phyloP scores from a whole-genome alignment of 2,797 vertebrate genomes.

The Hafferia zeledoni region DNA sequence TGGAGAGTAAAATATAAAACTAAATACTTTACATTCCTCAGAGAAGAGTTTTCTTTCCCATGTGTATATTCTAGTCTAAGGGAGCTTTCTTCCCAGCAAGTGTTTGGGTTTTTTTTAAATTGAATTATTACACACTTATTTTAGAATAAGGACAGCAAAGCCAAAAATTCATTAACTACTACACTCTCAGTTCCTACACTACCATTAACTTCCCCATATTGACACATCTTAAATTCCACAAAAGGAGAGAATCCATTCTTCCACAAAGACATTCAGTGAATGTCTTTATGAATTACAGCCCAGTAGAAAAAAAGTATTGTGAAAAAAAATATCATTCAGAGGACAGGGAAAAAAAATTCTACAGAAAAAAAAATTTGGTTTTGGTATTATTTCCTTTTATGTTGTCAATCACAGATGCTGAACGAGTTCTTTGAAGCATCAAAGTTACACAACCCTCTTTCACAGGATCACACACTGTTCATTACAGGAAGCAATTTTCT shows the following conservation, averaged over 20 bases:
- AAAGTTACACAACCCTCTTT: not conserved
- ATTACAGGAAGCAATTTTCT: not conserved
- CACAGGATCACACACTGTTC: not conserved
- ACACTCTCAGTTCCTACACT: not conserved
- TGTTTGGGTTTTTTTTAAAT: not conserved
- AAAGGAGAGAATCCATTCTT: not conserved
- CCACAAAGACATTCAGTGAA: not conserved
- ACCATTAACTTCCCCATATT: not conserved
- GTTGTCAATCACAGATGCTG: not conserved
- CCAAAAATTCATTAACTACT: not conserved
- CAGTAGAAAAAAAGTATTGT: not conserved
- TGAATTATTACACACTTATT: not conserved
- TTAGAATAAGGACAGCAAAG: not conserved
- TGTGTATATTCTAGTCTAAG: not conserved
- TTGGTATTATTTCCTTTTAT: not conserved
- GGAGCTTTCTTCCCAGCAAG: not conserved
- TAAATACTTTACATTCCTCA: not conserved
- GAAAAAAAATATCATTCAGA: not conserved
- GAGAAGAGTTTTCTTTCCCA: not conserved
- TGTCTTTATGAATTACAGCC: not conserved
- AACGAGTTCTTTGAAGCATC: not conserved
- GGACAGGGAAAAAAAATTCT: not conserved
- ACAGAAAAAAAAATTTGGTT: not conserved
- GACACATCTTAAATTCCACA: not conserved
- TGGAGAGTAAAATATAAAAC: not conserved